phyloP scores from a whole-genome alignment of 2,113 vertebrate species.

The Sprattus sprattus region DNA sequence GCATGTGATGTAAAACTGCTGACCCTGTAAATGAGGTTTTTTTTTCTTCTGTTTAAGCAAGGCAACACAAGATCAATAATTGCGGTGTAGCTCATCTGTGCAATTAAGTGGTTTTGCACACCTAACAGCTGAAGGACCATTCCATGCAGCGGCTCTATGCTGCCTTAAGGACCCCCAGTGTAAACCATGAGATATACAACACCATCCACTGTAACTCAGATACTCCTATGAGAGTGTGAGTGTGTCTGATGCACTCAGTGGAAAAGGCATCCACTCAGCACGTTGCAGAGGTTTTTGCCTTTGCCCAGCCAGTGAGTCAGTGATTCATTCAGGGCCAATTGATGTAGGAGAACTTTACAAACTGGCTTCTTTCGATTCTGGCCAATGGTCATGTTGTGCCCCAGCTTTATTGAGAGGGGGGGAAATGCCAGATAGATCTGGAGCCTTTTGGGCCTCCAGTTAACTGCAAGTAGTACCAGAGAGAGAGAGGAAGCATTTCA shows the following conservation, averaged over 20 bases:
- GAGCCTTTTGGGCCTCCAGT: not conserved
- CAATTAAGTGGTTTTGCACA: too few species aligned
- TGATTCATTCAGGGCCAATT: conserved; percentile 7
- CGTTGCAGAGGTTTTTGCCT: not conserved
- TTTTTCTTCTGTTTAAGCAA: not conserved
- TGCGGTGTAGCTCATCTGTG: too few species aligned
- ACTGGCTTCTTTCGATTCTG: conserved; percentile 8
- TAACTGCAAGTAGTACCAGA: not conserved
- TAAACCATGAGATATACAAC: not conserved
- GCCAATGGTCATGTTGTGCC: conserved; percentile 12
- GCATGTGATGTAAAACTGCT: not conserved
- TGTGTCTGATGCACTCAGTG: not conserved
- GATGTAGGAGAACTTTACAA: conserved; percentile 16
- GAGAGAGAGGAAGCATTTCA: not conserved
- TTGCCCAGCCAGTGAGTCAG: not conserved
- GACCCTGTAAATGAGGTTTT: not conserved
- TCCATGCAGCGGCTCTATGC: too few species aligned
- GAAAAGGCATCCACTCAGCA: not conserved
- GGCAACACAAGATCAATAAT: too few species aligned
- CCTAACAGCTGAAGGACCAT: too few species aligned
- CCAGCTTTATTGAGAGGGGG: conserved; percentile 1
- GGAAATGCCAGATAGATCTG: not conserved
- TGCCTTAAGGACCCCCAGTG: not conserved
- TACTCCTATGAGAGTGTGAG: not conserved
- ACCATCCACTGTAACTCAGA: not conserved